A percentile compares a stretch with the other conserved stretches of the same genome.
These are phyloP conservation scores for Leptinotarsa haldemani DNA, from an alignment of 2,888 invertebrate species.

Conservation along the genomic window DNA sequence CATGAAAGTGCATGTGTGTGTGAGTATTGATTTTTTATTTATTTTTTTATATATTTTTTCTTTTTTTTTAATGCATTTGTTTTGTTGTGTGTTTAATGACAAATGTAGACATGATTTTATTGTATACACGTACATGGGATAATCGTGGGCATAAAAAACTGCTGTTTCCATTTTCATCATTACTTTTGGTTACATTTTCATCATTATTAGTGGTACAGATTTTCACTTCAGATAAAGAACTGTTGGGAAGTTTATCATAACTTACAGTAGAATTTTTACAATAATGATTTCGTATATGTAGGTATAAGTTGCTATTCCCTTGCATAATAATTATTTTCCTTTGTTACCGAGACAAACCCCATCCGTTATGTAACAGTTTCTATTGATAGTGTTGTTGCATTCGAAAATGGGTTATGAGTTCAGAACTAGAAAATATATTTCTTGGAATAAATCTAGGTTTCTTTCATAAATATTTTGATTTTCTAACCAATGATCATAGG, in stretches of 20 bases:
- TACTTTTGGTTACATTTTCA: conserved; percentile 14
- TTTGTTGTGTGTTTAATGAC: too few species aligned
- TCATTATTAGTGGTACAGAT: conserved; percentile 15
- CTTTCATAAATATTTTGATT: conserved; percentile 11
- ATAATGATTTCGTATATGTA: conserved; percentile 7
- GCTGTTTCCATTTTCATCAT: background rate
- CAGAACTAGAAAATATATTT: conserved; percentile 16
- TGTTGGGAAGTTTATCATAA: background rate
- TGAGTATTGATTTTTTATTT: too few species aligned
- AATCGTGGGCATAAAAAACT: conserved; percentile 14
- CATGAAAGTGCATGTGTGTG: too few species aligned
- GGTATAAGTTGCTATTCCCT: conserved; percentile 13
- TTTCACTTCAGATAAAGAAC: background rate
- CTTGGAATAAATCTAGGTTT: conserved; percentile 15
- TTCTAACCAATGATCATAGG: conserved; percentile 13
- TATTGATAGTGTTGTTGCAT: conserved; percentile 20
- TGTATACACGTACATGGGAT: too few species aligned
- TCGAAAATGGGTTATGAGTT: conserved; percentile 1
- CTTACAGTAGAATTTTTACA: conserved; percentile 2
- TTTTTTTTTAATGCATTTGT: too few species aligned
- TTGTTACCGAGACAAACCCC: conserved; percentile 15
- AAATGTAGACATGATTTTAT: too few species aligned
- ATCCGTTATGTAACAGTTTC: conserved; percentile 9
- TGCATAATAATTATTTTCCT: conserved; percentile 13
- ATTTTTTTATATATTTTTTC: too few species aligned